phyloP scores from a whole-genome alignment of 2,888 invertebrate species.

The Cheiracanthium punctorium region DNA sequence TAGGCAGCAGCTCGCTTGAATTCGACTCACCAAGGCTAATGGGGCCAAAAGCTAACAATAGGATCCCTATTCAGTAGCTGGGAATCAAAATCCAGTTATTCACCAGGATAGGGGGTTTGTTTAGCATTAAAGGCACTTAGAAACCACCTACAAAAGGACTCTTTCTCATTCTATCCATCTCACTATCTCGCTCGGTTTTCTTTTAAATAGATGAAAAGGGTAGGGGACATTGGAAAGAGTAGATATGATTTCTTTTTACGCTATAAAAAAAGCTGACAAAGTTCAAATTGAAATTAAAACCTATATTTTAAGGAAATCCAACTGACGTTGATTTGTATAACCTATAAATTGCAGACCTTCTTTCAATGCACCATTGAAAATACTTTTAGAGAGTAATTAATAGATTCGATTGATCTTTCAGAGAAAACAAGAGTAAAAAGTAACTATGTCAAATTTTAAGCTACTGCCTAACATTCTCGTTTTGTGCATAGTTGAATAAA shows the following conservation, averaged over 20 bases:
- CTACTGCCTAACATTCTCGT: too few species aligned
- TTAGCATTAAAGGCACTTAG: constrained; percentile 63
- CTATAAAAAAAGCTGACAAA: constrained; percentile 21
- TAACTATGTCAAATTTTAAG: too few species aligned
- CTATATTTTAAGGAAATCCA: not conserved
- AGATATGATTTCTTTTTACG: constrained; percentile 28
- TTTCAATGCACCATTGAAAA: not conserved
- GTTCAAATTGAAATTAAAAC: constrained; percentile 44
- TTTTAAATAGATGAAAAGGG: constrained; percentile 13
- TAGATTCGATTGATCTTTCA: not conserved
- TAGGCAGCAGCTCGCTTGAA: constrained; percentile 44
- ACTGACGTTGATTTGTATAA: not conserved
- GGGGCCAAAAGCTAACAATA: constrained; percentile 49
- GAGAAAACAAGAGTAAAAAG: not conserved
- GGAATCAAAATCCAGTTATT: constrained; percentile 68
- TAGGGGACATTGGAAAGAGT: too few species aligned
- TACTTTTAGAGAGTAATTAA: not conserved
- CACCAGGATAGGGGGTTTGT: constrained; percentile 57
- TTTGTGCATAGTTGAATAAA: too few species aligned
- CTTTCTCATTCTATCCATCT: constrained; percentile 16
- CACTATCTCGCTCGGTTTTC: constrained; percentile 35
- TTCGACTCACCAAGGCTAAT: constrained; percentile 60
- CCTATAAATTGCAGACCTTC: not conserved
- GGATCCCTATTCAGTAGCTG: constrained; percentile 49
- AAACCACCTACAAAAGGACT: constrained; percentile 51